Base-by-base conservation (phyloP, 1,140 invertebrate genomes). In the Drosophila trapezifrons region DNA sequence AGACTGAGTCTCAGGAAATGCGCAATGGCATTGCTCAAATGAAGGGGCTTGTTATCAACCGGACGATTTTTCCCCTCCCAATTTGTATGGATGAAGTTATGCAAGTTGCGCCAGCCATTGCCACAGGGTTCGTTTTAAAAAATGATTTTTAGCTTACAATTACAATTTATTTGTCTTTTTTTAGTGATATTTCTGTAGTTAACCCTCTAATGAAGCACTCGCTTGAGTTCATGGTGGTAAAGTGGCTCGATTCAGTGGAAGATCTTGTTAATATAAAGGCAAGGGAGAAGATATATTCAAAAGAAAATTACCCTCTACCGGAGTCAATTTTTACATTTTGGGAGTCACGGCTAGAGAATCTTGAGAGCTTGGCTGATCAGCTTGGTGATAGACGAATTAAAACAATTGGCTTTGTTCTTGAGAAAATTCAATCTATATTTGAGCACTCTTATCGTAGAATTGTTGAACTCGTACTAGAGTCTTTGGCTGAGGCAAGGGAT, bases 311-410 rank as follows among this genome's bases (percentile, higher is more conserved):
- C 67, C 96, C 96, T 1, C 91, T 94, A 18, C 97, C 97, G 0
- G 94, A 93, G 80, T 93, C 93, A 82, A 95, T 97, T 80, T 93
- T 97, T 46, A 93, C 95, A 15, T 96, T 95, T 80, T 96, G 96
- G 94, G 92, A 93, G 4, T 92, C 93, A 1, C 93, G 96, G 37
- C 91, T 95, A 2, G 94, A 95, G 27, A 96, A 96, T 92, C 93
- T 98, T 3, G 95, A 97, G 91, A 96, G 95, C 45, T 96, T 98
- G 67, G 97, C 97, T 79, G 95, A 95, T 56, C 97, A 98, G 85
- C 89, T 97, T 49, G 92, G 94, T 35, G 95, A 97, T 89, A 95
- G 95, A 8, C 93, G 95, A 76, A 96, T 98, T 0, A 95, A 96
- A 80, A 96, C 95, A 76, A 97, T 98, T 94, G 95, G 95, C 2